These are phyloP conservation scores for Uropsilus gracilis DNA, from an alignment of 2,113 vertebrate genomes.

Conservation along the genomic window DNA sequence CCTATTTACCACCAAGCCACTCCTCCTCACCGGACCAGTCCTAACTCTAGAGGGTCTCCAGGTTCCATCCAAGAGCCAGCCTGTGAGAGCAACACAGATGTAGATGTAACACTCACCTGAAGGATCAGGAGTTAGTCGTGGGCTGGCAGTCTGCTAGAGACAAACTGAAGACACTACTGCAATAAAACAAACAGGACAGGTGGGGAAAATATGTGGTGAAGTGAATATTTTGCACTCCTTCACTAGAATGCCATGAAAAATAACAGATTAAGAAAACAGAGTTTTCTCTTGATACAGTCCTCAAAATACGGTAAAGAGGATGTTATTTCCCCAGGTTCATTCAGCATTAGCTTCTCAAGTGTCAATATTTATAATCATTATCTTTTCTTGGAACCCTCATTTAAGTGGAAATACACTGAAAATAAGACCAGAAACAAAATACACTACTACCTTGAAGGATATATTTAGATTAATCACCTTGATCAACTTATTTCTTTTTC, in stretches of 20 bases:
- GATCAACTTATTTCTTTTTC: neutral
- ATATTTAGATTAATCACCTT: neutral
- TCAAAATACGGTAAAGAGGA: neutral
- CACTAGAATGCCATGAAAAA: neutral
- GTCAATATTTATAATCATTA: neutral
- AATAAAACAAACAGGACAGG: slow-evolving; percentile 46
- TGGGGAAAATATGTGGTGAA: neutral
- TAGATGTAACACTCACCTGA: slow-evolving; percentile 12
- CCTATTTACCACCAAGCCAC: neutral
- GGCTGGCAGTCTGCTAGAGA: neutral
- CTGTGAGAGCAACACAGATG: neutral
- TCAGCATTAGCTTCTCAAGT: neutral
- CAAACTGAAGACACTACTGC: neutral
- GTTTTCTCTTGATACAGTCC: neutral
- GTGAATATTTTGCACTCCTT: neutral
- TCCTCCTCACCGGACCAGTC: rapidly evolving
- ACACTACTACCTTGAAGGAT: neutral
- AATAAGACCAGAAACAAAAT: neutral
- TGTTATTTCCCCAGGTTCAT: neutral
- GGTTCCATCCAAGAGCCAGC: neutral
- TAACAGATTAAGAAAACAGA: neutral
- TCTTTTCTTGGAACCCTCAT: neutral
- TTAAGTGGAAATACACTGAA: neutral
- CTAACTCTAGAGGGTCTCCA: neutral
- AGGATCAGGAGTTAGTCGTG: neutral